Conservation (phyloP, 2,888 invertebrate genomes). For the Macaria notata region DNA sequence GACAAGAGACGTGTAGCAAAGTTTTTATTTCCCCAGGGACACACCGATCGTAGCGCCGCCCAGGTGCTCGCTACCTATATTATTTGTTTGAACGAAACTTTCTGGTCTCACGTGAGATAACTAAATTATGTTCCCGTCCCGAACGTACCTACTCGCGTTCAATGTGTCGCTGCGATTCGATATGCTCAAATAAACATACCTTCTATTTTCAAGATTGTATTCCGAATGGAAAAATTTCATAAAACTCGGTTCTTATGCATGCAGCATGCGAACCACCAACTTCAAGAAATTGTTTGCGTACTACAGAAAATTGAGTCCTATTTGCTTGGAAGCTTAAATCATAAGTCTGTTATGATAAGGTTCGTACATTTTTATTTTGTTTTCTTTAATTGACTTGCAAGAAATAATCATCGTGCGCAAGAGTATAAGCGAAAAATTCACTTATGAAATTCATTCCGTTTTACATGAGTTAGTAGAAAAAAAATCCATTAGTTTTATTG, state of each 20-base stretch:
- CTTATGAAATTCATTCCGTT: too few relatives aligned
- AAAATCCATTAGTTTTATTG: too few relatives aligned
- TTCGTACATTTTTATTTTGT: too few relatives aligned
- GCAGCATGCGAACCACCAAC: slow-evolving; percentile 13
- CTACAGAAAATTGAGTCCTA: slow-evolving; percentile 4
- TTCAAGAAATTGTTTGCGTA: slow-evolving; percentile 8
- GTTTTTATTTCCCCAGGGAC: slow-evolving; percentile 81
- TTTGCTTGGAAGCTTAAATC: slow-evolving; percentile 9
- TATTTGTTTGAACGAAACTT: slow-evolving; percentile 80
- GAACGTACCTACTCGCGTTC: slow-evolving; percentile 63
- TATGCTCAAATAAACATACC: slow-evolving; percentile 45
- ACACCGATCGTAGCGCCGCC: slow-evolving; percentile 78
- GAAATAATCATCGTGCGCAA: too few relatives aligned
- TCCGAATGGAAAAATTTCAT: slow-evolving; percentile 27
- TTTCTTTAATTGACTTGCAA: too few relatives aligned
- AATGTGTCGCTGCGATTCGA: slow-evolving; percentile 55
- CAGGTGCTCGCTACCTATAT: slow-evolving; percentile 81
- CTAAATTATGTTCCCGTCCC: slow-evolving; percentile 77
- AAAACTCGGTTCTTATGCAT: slow-evolving; percentile 23
- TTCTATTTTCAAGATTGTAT: slow-evolving; percentile 28
- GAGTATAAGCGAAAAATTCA: too few relatives aligned
- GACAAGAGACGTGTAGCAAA: slow-evolving; percentile 80
- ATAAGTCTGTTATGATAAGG: too few relatives aligned
- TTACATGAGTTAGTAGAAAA: too few relatives aligned
- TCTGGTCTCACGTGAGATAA: slow-evolving; percentile 78